Percentiles rank a stretch among this genome's conserved stretches.
Evolutionary conservation across 2,797 vertebrate genomes (phyloP).

Genomic region (Leontopithecus rosalia): DNA sequence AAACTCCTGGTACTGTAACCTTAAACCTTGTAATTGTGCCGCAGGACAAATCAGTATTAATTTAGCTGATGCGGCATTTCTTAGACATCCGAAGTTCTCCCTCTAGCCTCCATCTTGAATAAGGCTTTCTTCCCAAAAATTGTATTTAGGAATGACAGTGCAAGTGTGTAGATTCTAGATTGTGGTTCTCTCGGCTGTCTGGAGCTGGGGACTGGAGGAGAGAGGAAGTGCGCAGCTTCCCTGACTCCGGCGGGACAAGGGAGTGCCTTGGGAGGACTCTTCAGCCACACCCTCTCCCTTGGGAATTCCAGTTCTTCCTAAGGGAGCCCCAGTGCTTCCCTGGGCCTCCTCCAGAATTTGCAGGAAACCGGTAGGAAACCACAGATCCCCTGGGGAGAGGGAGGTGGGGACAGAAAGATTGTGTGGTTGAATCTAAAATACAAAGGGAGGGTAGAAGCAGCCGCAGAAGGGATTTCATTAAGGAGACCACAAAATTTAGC

Average conservation of each 20-base stretch:
- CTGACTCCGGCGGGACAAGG: rapidly evolving
- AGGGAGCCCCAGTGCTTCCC: neutral
- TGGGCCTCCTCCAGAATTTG: conserved; percentile 54
- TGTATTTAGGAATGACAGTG: neutral
- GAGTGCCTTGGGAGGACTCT: neutral
- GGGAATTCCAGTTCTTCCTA: neutral
- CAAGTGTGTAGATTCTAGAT: neutral
- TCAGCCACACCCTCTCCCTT: rapidly evolving
- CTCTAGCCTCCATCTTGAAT: neutral
- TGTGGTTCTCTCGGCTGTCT: neutral
- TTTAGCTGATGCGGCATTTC: neutral
- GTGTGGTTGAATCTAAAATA: conserved; percentile 52
- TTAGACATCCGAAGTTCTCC: neutral
- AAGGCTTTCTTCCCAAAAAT: neutral
- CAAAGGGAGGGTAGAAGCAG: neutral
- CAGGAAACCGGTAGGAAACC: conserved; percentile 65
- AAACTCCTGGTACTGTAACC: neutral
- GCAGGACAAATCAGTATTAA: conserved; percentile 25
- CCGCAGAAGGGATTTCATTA: conserved; percentile 65
- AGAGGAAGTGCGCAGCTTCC: neutral
- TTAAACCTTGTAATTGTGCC: conserved; percentile 15
- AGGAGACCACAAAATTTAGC: conserved; percentile 45
- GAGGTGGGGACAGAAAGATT: conserved; percentile 35
- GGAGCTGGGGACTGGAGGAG: too few relatives aligned
- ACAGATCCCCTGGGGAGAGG: conserved; percentile 30